Conservation (phyloP, 2,113 vertebrate genomes). For the Alexandromys fortis region DNA sequence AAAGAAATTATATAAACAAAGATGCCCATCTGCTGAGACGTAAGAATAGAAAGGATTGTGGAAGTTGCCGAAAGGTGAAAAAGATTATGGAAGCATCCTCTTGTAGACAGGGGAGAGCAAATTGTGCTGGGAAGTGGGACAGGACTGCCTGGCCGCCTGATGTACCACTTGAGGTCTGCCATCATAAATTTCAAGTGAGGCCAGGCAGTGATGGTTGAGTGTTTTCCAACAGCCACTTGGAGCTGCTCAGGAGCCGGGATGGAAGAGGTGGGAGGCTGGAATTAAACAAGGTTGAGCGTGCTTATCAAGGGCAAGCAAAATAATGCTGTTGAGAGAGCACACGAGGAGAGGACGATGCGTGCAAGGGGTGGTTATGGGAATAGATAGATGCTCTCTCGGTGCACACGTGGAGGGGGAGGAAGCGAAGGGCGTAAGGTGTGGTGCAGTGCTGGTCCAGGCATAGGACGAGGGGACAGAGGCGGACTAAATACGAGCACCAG, state of each 20-base stretch:
- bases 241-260: slow-evolving; percentile 9
- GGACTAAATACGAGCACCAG: background rate
- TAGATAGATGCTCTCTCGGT: background rate
- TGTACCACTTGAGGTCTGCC: background rate
- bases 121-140: background rate
- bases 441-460: background rate
- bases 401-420: background rate
- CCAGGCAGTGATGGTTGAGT: background rate
- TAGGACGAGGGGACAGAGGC: background rate
- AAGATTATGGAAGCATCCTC: background rate
- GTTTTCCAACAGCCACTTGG: slow-evolving; percentile 50
- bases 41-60: background rate
- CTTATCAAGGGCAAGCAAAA: slow-evolving; percentile 29
- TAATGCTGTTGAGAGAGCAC: slow-evolving; percentile 1
- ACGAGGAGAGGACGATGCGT: background rate
- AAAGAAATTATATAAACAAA: background rate
- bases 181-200: slow-evolving; percentile 45
- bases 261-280: slow-evolving; percentile 5
- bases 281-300: slow-evolving; percentile 42
- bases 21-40: background rate
- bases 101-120: background rate
- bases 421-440: background rate
- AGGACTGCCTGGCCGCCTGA: background rate
- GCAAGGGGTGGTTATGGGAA: background rate
- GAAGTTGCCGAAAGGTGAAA: slow-evolving; percentile 29